These are phyloP conservation scores for Lobophora halterata DNA, from an alignment of 2,888 invertebrate genomes.

Conservation along the genomic window DNA sequence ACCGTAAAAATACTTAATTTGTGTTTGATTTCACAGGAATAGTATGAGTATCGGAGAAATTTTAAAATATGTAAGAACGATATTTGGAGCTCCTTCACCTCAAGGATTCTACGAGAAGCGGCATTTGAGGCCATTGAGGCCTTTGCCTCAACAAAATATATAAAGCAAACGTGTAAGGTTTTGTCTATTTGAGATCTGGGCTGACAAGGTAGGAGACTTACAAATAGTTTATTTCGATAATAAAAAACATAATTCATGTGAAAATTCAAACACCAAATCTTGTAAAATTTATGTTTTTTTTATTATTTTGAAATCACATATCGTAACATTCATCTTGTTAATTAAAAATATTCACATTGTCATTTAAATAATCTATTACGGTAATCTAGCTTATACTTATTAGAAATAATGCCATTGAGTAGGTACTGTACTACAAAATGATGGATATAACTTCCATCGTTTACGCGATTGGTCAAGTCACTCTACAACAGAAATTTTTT, in stretches of 20 bases:
- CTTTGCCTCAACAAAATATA: too few relatives aligned
- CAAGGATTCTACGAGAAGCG: too few relatives aligned
- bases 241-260: too few relatives aligned
- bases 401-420: slow-evolving; percentile 79
- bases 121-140: too few relatives aligned
- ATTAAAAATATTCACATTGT: slow-evolving; percentile 85
- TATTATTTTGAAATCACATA: slow-evolving; percentile 83
- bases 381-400: slow-evolving; percentile 79
- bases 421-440: slow-evolving; percentile 55
- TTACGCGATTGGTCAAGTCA: slow-evolving; percentile 77
- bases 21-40: slow-evolving; percentile 17
- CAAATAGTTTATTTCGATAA: too few relatives aligned
- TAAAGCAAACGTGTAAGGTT: too few relatives aligned
- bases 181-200: too few relatives aligned
- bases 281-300: slow-evolving; percentile 83
- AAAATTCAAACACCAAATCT: slow-evolving; percentile 50
- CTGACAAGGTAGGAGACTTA: too few relatives aligned
- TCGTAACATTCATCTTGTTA: slow-evolving; percentile 83
- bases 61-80: too few relatives aligned
- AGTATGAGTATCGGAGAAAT: too few relatives aligned
- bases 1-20: slow-evolving; percentile 38
- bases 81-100: too few relatives aligned
- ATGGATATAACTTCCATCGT: slow-evolving; percentile 55
- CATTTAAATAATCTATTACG: slow-evolving; percentile 83
- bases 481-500: slow-evolving; percentile 67